Evolutionary conservation across 2,888 invertebrate species (phyloP).

Genomic region (Cheilosia vernalis): DNA sequence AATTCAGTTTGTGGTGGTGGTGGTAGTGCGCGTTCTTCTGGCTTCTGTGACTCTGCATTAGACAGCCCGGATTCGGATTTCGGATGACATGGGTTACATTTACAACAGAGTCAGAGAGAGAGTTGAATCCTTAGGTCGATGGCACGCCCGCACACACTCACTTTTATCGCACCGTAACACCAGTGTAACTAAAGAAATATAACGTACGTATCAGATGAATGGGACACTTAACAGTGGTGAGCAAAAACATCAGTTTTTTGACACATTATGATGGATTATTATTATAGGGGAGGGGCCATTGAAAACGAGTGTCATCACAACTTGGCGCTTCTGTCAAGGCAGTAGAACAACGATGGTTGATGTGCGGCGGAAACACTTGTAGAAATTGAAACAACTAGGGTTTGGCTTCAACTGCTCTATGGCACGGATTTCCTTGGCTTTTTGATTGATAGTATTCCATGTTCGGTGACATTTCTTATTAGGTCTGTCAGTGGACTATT

Average conservation of each 20-base stretch:
- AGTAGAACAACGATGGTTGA: not conserved
- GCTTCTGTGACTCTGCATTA: conserved; percentile 39
- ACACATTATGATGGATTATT: conserved; percentile 22
- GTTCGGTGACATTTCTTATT: no score
- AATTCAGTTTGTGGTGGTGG: conserved; percentile 23
- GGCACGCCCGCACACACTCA: conserved; percentile 29
- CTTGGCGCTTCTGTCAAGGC: not conserved
- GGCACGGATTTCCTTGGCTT: no score
- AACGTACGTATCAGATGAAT: conserved; percentile 5
- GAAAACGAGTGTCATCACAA: not conserved
- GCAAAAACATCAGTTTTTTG: conserved; percentile 30
- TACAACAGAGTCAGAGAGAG: conserved; percentile 2
- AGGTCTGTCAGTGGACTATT: no score
- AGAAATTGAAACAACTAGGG: not conserved
- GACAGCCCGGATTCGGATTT: conserved; percentile 24
- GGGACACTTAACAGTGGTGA: conserved; percentile 20
- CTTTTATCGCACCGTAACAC: conserved; percentile 15
- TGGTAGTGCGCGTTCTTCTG: conserved; percentile 28
- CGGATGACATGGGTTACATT: conserved; percentile 2
- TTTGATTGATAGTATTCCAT: no score
- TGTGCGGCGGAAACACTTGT: not conserved
- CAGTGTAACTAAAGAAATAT: conserved; percentile 5
- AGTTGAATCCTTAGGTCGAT: conserved; percentile 43
- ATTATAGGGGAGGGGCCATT: not conserved
- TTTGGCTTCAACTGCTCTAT: no score